These are phyloP conservation scores for Drosophila tripunctata DNA, from an alignment of 2,888 invertebrate genomes.

Conservation along the genomic window DNA sequence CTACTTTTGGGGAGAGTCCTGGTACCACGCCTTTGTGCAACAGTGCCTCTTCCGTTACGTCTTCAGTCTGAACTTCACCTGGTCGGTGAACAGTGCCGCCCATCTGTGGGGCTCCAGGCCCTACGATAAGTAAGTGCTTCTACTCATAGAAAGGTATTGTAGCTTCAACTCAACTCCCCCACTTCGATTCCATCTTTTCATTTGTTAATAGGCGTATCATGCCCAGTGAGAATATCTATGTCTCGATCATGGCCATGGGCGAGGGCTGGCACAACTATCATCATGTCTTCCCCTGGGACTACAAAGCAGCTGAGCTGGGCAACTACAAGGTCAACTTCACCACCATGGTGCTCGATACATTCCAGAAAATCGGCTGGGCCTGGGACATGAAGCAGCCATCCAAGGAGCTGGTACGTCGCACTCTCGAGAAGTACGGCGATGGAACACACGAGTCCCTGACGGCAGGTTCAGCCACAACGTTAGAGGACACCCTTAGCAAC, in stretches of 20 bases:
- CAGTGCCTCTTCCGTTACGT: conserved; percentile 90
- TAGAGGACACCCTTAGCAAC: background rate
- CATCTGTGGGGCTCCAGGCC: conserved; percentile 91
- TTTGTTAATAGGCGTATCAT: conserved; percentile 88
- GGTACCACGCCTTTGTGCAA: conserved; percentile 88
- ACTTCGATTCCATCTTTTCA: background rate
- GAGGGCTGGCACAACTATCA: conserved; percentile 98
- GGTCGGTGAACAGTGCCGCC: conserved; percentile 95
- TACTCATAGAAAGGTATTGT: no score
- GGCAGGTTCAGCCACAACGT: conserved; percentile 17
- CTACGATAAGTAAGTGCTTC: conserved; percentile 88
- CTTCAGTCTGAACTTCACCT: conserved; percentile 91
- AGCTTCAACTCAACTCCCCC: no score
- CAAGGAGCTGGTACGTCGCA: conserved; percentile 85
- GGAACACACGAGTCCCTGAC: conserved; percentile 77
- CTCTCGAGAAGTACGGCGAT: conserved; percentile 86
- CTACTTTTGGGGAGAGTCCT: conserved; percentile 89
- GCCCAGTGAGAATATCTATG: conserved; percentile 90
- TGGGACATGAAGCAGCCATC: conserved; percentile 90
- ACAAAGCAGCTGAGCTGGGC: conserved; percentile 95
- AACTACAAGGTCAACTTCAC: conserved; percentile 88
- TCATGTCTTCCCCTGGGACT: conserved; percentile 97
- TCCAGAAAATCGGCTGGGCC: conserved; percentile 90
- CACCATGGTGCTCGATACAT: conserved; percentile 88
- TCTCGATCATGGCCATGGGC: conserved; percentile 90